Base-by-base conservation (phyloP, 2,888 invertebrate species). In the Sisyra nigra region DNA sequence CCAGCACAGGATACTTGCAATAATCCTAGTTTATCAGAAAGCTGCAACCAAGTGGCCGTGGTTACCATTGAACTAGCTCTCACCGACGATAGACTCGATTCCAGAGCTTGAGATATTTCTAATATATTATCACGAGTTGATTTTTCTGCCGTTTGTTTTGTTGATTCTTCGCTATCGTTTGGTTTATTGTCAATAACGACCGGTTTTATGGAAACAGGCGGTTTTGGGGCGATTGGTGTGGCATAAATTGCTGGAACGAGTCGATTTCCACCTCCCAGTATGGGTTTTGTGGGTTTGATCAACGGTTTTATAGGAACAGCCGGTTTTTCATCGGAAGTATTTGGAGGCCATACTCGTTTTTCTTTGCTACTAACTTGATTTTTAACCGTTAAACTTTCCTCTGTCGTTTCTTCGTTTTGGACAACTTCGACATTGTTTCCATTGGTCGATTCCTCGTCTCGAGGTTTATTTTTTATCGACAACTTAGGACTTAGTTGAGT, bases 1-100 rank as follows among this genome's bases (percentile, higher is more conserved):
- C 80, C 78, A 53, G 80, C 74, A 63, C 91, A 92, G 50, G 82
- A 78, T 14, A 78, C 76, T 55, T 88, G 84, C 53, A 93, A 71
- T 50, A 82, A 71, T 51, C 86, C 82, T 40, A 86, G 74, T 58
- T 83, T 82, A 55, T 86, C 85, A 10, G 83, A 82, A 18, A 86
- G 63, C 52, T 84, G 80, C 46, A 85, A 66, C 76, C 85, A 84
- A 49, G 78, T 78, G n/a, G 80, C 71, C 36, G 77, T 72, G 6
- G 67, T 68, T 44, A 72, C 67, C 1, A 63, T 59, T 9, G 68
- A 61, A 44, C 67, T 71, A 8, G 67, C 63, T 53, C 67, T 67
- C 34, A 72, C 68, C 63, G 73, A 75, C 58, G 66, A 74, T 53
- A 71, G 71, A 51, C 67, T 82, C 48, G 65, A 70, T 58, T 72